Conservation (phyloP, 2,888 invertebrate species). For the Nomada ferruginata region DNA sequence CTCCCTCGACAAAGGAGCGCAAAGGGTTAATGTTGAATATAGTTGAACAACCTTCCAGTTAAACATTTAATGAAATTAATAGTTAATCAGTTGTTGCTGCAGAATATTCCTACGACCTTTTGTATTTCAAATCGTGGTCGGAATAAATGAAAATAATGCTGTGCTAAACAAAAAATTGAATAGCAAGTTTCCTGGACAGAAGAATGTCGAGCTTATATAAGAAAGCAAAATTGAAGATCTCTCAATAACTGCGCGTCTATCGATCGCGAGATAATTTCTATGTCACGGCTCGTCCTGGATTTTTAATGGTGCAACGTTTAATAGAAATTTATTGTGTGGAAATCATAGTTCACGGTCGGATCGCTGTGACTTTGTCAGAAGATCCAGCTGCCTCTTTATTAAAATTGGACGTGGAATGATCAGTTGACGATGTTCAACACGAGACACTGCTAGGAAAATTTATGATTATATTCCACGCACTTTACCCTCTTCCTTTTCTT, state of each 20-base stretch:
- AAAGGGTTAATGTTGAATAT: too few relatives aligned
- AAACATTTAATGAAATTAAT: too few relatives aligned
- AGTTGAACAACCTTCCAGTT: too few relatives aligned
- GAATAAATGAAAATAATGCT: too few relatives aligned
- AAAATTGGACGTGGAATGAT: not conserved
- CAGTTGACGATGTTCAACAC: not conserved
- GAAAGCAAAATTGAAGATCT: too few relatives aligned
- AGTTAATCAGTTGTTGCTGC: too few relatives aligned
- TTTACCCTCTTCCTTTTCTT: too few relatives aligned
- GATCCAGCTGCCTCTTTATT: not conserved
- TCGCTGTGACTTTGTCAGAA: slow-evolving; percentile 15
- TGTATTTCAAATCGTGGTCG: too few relatives aligned
- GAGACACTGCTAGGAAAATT: not conserved
- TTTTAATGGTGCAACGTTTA: slow-evolving; percentile 46
- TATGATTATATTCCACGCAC: too few relatives aligned
- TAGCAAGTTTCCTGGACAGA: not conserved
- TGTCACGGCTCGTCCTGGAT: slow-evolving; percentile 23
- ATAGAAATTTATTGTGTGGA: slow-evolving; percentile 69
- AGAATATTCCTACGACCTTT: too few relatives aligned
- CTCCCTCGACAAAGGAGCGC: too few relatives aligned
- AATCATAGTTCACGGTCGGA: slow-evolving; percentile 73
- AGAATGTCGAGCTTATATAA: not conserved
- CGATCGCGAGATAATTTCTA: slow-evolving; percentile 15
- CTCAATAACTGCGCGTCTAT: not conserved
- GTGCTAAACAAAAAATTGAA: not conserved